Evolutionary conservation across 2,797 vertebrate genomes (phyloP), one percentile per base, ranked within the genome.

Genomic region (Eidolon dupreanum): DNA sequence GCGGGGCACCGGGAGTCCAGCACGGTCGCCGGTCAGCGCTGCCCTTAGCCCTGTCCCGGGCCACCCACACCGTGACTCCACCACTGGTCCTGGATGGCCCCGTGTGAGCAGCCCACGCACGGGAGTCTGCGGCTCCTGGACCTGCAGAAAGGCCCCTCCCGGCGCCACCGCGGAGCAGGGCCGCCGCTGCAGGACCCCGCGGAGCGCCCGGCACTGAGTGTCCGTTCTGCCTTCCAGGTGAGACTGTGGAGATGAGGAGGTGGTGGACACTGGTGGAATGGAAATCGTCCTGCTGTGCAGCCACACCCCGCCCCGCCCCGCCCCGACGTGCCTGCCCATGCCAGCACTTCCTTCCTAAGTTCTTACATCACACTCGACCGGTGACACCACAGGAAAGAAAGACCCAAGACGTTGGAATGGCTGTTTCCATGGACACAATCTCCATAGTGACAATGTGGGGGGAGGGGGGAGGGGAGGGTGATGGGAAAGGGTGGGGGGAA

Each of bases 371-470:
- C 98, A 98, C 98, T 97, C 98, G 98, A 98, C 98, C 86, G 95
- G 98, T 96, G 98, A 98, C 98, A 98, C 98, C 98, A 97, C 98
- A 97, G 98, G 97, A 98, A 97, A 98, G 98, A 98, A 95, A 98
- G 98, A 98, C 98, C 98, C 98, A 97, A 98, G 98, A 98, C 97
- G 98, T 98, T 97, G 98, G 98, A 98, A 98, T 98, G 98, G 98
- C 98, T 98, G 98, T 99, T 99, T 98, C 98, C 98, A 99, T 98
- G 98, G 98, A 98, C 98, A 98, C 98, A 98, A 98, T 98, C 98
- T 99, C 98, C 98, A 99, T 99, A 99, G 98, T 98, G 98, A 98
- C 98, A 98, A 97, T 98, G 98, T 98, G 98, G 98, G 93, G 98
- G 98, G 98, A 97, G 97, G 98, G 98, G 98, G 97, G 98, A 97